phyloP scores from a whole-genome alignment of 1,140 invertebrate genomes.

The Trissolcus basalis region DNA sequence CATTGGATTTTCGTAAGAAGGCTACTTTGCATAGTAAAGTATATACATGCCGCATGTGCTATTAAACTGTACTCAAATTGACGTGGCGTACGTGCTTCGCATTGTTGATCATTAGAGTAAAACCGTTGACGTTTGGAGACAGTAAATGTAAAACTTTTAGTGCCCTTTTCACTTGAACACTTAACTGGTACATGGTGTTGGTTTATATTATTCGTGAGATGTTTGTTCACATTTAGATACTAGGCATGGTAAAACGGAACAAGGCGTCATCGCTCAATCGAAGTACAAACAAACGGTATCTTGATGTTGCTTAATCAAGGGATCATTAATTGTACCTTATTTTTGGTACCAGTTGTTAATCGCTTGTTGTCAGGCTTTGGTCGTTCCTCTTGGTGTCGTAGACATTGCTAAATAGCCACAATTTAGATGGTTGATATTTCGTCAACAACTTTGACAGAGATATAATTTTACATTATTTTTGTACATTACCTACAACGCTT shows the following conservation, averaged over 20 bases:
- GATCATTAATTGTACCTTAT: neutral
- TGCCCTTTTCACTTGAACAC: slow-evolving; percentile 44
- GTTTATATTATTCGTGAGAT: slow-evolving; percentile 42
- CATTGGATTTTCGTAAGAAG: slow-evolving; percentile 48
- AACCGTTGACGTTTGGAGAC: slow-evolving; percentile 44
- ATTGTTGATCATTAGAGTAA: slow-evolving; percentile 49
- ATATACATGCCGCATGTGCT: slow-evolving; percentile 55
- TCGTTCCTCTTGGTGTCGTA: slow-evolving; percentile 51
- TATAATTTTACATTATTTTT: too few relatives aligned
- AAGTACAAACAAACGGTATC: slow-evolving; percentile 7
- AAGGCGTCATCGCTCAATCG: slow-evolving; percentile 12
- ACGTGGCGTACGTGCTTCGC: slow-evolving; percentile 51
- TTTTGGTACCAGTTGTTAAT: slow-evolving; percentile 29
- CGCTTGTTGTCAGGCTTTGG: slow-evolving; percentile 32
- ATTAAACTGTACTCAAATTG: slow-evolving; percentile 36
- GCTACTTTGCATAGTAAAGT: slow-evolving; percentile 57
- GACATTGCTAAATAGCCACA: slow-evolving; percentile 43
- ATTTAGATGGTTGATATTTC: slow-evolving; percentile 6
- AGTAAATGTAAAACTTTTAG: slow-evolving; percentile 50
- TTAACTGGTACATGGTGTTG: slow-evolving; percentile 35
- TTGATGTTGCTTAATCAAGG: slow-evolving; percentile 1
- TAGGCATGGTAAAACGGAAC: slow-evolving; percentile 30
- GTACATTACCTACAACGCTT: too few relatives aligned
- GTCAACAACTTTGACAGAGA: too few relatives aligned
- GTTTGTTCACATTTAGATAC: slow-evolving; percentile 46